phyloP scores from a whole-genome alignment of 2,113 vertebrate species.

The Athene noctua region DNA sequence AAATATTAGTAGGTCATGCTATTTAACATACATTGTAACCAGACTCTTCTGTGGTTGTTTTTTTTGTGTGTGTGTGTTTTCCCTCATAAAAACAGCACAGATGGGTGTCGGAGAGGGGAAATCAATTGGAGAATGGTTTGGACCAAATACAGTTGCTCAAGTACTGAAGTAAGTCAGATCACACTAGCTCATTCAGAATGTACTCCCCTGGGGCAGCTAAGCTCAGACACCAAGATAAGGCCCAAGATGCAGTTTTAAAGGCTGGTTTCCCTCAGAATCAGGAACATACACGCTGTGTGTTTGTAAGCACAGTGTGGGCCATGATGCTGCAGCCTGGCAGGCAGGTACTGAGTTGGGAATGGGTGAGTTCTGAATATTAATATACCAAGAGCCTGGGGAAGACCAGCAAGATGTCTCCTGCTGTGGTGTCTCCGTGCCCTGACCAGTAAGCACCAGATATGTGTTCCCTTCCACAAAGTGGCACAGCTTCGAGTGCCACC shows the following conservation, averaged over 20 bases:
- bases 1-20: not conserved
- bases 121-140: constrained; percentile 98
- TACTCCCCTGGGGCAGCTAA: not conserved
- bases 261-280: not conserved
- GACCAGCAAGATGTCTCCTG: not conserved
- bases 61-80: constrained; percentile 19
- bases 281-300: accelerated
- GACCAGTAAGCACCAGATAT: accelerated
- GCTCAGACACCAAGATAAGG: not conserved
- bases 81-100: constrained; percentile 83
- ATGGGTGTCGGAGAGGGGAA: constrained; percentile 99
- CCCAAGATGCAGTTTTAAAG: not conserved
- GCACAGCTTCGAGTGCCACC: not conserved
- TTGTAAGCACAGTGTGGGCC: not conserved
- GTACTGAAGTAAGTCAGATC: constrained; percentile 92
- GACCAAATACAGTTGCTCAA: constrained; percentile 98
- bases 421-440: accelerated
- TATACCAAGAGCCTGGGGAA: not conserved
- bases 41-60: not conserved
- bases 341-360: not conserved
- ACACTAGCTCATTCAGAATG: accelerated
- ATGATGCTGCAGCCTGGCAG: not conserved
- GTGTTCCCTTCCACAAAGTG: not conserved
- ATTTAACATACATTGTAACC: not conserved
- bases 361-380: not conserved